Base-by-base conservation (phyloP, 1,140 invertebrate species). In the Idris sp. region DNA sequence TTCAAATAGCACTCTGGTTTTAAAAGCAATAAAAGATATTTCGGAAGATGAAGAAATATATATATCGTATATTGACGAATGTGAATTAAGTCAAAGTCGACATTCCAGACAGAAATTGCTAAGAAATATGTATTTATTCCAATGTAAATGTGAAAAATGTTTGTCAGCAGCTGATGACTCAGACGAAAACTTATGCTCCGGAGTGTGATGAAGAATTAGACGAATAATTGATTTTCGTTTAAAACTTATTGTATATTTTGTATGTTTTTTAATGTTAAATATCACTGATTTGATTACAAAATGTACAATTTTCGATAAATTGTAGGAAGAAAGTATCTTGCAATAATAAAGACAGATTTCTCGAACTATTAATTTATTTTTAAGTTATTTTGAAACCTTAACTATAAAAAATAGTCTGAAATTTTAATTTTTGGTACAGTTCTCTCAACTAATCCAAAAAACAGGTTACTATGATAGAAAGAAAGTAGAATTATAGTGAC, bases 51-150 rank as follows among this genome's bases (percentile, higher is more conserved):
- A 98, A 69, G 96, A 98, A 88, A 96, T 98, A 68, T 94, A 90
- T 72, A 97, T 97, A 76, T 95, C 93, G 58, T 98, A 98, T 85
- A 89, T 98, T 54, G 95, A 96, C 83, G 94, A 96, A 56, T 98
- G 96, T 82, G 89, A 90, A 15, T 74, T 95, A 33, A 89, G 91
- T 48, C 89, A 95, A 48, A 97, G 95, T 65, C 89, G 96, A 75
- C 93, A 98, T 88, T 94, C 93, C 4, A 89, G 97, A 75, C 93
- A 95, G 75, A 97, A 96, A 88, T 91, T 93, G 81, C 75, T 94
- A 28, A 89, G 88, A 0, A 92, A 95, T 53, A 95, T 97, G 86
- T 98, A 98, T 79, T 88, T 98, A 1, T 97, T 98, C 81, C 84
- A 87, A 3, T 97, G 96, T 83, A 86, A 88, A 26, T 98, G 97